Evolutionary conservation across 2,113 vertebrate species (phyloP), one percentile per base, ranked within the genome.

Genomic region (Emydocephalus ijimae): DNA sequence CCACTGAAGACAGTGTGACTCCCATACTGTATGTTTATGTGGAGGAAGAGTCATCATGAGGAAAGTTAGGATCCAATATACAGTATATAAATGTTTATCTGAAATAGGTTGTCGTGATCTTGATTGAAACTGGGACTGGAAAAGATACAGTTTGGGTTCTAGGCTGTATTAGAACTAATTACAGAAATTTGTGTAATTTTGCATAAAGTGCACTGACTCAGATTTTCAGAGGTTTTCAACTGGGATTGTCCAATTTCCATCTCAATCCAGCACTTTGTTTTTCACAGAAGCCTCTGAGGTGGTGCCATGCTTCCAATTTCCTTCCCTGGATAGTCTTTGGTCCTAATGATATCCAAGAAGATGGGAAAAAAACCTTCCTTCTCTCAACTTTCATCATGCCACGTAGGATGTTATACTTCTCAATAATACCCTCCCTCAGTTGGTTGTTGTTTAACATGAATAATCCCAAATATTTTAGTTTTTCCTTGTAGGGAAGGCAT

Each of bases 171-270:
- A 69, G 88, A 85, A 86, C 55, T 95, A 57, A 39, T 74, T n/a
- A 74, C n/a, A 39, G 20, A 20, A 74, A 74, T 87, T 59, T 93
- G 39, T 2, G 18, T 94, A 91, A 85, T 0, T 23, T 87, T 0
- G 0, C 87, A 91, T 2, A 50, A 92, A 39, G 18, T 0, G 0
- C 20, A 69, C 81, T n/a, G 0, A 59, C 1, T 74, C 74, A 74
- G 0, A 0, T 93, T 92, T 90, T 85, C 55, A 39, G 12, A 3
- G 1, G 4, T 0, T 23, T 48, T 18, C 0, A 0, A 39, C 15
- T 39, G 15, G n/a, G 69, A 34, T 20, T 39, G 15, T 34, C 69
- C 69, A 74, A 74, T 6, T 18, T 34, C 69, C 69, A 39, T 81
- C 69, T 81, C 18, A 39, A 8, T 81, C 34, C 18, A 81, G 15